Percentiles rank a stretch among this genome's conserved stretches.
Evolutionary conservation across 2,113 vertebrate species (phyloP).

Genomic region (human (Homo sapiens)): GRCh38 chr1:12370501-12371000

Average conservation of each 20-base stretch:
- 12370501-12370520: background rate
- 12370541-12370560: background rate
- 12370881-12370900: background rate
- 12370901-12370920: background rate
- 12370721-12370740: background rate
- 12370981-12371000: background rate
- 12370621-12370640: background rate
- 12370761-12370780: conserved; percentile 4
- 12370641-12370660: background rate
- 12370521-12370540: background rate
- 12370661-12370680: background rate
- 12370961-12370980: background rate
- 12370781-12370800: background rate
- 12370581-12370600: background rate
- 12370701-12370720: background rate
- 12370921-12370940: background rate
- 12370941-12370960: background rate
- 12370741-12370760: conserved; percentile 42
- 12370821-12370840: background rate
- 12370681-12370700: conserved; percentile 16
- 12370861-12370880: background rate
- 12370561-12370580: background rate
- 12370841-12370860: background rate
- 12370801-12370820: background rate
- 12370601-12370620: background rate